These are phyloP conservation scores for Pandemis corylana DNA, from an alignment of 2,888 invertebrate species.

Conservation along the genomic window DNA sequence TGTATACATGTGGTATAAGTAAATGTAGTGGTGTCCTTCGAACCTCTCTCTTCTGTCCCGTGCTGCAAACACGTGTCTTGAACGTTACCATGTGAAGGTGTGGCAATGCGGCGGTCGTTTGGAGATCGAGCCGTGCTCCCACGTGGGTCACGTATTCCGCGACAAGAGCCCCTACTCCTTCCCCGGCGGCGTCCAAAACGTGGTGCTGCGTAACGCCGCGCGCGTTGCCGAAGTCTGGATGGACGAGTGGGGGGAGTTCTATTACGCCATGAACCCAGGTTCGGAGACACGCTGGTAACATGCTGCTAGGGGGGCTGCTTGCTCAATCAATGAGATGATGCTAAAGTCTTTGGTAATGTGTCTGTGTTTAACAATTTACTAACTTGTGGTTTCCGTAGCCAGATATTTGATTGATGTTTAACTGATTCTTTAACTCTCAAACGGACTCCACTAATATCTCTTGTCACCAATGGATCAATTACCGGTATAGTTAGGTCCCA, in stretches of 20 bases:
- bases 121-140: constrained; percentile 98
- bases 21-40: too few species aligned
- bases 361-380: too few species aligned
- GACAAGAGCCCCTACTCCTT: constrained; percentile 99
- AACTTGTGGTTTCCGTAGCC: too few species aligned
- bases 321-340: too few species aligned
- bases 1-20: too few species aligned
- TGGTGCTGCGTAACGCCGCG: constrained; percentile 99
- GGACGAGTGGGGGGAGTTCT: constrained; percentile 99
- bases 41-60: too few species aligned
- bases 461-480: too few species aligned
- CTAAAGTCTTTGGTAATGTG: too few species aligned
- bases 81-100: constrained; percentile 81
- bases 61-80: not conserved
- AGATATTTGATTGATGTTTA: not conserved
- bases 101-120: constrained; percentile 99
- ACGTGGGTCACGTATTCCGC: constrained; percentile 98
- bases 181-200: constrained; percentile 98
- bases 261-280: constrained; percentile 99
- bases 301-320: constrained; percentile 49
- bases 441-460: too few species aligned
- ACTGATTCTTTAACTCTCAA: not conserved
- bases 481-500: too few species aligned
- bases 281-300: constrained; percentile 73
- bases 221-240: constrained; percentile 99